A percentile compares a stretch with the other conserved stretches of the same genome.
These are phyloP conservation scores for Diglossa cyanea DNA, from an alignment of 2,797 vertebrate species.

Conservation along the genomic window DNA sequence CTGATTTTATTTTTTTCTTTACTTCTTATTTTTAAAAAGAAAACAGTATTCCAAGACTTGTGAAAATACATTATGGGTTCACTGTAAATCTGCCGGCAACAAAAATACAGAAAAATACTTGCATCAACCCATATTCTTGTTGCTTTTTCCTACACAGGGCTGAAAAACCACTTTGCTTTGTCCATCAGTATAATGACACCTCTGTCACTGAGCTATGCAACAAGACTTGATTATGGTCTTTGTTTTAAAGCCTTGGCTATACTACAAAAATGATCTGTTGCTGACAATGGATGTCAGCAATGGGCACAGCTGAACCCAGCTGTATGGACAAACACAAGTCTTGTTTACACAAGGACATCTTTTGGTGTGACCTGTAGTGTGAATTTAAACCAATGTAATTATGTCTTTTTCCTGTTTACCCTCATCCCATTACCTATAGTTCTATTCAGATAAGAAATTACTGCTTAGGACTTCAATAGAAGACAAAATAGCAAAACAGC, in stretches of 20 bases:
- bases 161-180: conserved; percentile 16
- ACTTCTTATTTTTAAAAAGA: background rate
- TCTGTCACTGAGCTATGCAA: background rate
- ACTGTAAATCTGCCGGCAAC: background rate
- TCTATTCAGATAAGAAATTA: conserved; percentile 34
- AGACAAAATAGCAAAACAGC: conserved; percentile 27
- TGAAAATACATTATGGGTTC: background rate
- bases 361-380: conserved; percentile 1
- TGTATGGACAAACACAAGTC: conserved; percentile 17
- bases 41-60: background rate
- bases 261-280: conserved; percentile 35
- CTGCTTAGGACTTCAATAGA: conserved; percentile 17
- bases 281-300: conserved; percentile 44
- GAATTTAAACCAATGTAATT: conserved; percentile 27
- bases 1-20: background rate
- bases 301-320: conserved; percentile 17
- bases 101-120: background rate
- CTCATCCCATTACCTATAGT: conserved; percentile 7
- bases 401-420: conserved; percentile 42
- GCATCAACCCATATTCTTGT: background rate
- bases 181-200: conserved; percentile 9
- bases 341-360: conserved; percentile 44
- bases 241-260: conserved; percentile 33
- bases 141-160: background rate
- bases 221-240: background rate